A percentile compares a stretch with the other conserved stretches of the same genome.
Conservation (phyloP, 2,797 vertebrate genomes). For the Pygocentrus nattereri region DNA sequence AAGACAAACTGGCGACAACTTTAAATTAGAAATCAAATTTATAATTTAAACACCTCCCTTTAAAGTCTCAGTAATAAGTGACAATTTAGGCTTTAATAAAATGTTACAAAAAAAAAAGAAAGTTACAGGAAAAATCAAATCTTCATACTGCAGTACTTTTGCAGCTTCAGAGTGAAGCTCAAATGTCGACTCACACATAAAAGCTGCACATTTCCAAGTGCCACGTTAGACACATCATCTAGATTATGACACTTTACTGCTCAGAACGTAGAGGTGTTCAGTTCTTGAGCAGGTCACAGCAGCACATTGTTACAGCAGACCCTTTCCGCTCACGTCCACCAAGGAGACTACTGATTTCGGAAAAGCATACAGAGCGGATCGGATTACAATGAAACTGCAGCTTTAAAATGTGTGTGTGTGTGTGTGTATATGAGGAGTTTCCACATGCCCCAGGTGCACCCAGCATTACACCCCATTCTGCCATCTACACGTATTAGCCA, state of each 20-base stretch:
- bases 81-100: background rate
- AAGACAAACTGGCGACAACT: background rate
- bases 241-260: conserved; percentile 35
- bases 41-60: background rate
- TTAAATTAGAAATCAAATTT: background rate
- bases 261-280: conserved; percentile 23
- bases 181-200: conserved; percentile 4
- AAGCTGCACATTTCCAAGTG: background rate
- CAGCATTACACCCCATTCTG: background rate
- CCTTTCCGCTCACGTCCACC: conserved; percentile 33
- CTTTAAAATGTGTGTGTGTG: conserved; percentile 12
- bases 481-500: background rate
- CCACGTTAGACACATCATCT: conserved; percentile 42
- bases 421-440: conserved; percentile 33
- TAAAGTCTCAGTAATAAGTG: background rate
- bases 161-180: background rate
- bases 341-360: conserved; percentile 30
- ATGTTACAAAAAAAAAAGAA: background rate
- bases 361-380: conserved; percentile 28
- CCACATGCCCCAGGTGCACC: conserved; percentile 33
- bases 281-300: background rate
- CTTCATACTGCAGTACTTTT: too few relatives aligned
- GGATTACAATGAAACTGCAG: conserved; percentile 44
- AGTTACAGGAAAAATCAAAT: background rate
- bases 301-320: conserved; percentile 18